phyloP scores from a whole-genome alignment of 2,888 invertebrate genomes.

The Tetrapedia diversipes region DNA sequence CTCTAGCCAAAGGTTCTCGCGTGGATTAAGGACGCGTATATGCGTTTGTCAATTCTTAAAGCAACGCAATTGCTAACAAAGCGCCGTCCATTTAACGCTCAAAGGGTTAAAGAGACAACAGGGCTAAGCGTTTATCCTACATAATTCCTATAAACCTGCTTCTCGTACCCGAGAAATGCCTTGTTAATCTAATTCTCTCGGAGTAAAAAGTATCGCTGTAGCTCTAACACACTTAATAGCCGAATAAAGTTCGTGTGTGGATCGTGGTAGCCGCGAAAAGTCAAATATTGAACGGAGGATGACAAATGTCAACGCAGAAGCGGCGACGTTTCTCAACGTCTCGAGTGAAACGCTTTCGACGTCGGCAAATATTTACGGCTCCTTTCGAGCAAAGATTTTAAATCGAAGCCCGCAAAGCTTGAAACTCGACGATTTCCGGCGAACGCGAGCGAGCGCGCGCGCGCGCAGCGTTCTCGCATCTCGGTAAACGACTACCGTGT shows the following conservation, averaged over 20 bases:
- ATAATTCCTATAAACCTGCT: no score
- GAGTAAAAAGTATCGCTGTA: background rate
- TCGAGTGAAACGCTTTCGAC: slow-evolving; percentile 25
- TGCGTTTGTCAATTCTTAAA: no score
- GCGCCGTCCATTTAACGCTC: no score
- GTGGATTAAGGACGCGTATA: no score
- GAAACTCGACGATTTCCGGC: slow-evolving; percentile 8
- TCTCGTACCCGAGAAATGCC: no score
- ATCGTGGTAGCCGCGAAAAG: slow-evolving; percentile 26
- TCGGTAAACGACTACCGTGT: slow-evolving; percentile 13
- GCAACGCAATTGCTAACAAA: no score
- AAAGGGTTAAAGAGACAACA: no score
- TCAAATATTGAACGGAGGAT: slow-evolving; percentile 44
- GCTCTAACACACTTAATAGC: background rate
- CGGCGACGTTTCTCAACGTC: slow-evolving; percentile 11
- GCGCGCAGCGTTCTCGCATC: no score
- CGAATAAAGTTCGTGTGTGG: slow-evolving; percentile 15
- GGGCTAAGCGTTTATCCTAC: no score
- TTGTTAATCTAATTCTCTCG: background rate
- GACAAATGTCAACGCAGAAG: slow-evolving; percentile 42
- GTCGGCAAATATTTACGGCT: slow-evolving; percentile 53
- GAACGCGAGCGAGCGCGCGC: no score
- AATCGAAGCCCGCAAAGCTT: slow-evolving; percentile 23
- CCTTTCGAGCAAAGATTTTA: slow-evolving; percentile 34
- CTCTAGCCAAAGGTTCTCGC: no score